These are phyloP conservation scores for Atta texana DNA, from an alignment of 1,140 invertebrate genomes.

Conservation along the genomic window DNA sequence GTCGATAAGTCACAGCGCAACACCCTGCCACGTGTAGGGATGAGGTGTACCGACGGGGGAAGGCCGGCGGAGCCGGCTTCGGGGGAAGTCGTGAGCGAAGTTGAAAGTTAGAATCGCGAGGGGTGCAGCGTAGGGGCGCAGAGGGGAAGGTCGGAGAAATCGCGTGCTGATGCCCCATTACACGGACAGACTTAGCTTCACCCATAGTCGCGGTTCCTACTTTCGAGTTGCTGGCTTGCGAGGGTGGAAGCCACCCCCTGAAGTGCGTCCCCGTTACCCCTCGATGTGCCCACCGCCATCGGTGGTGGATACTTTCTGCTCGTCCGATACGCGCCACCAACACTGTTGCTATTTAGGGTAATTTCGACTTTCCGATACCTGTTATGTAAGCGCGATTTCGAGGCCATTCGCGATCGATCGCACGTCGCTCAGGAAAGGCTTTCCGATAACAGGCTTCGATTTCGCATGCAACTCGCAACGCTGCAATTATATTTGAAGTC, in stretches of 20 bases:
- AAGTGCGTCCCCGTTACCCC: conserved; percentile 11
- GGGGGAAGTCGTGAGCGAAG: conserved; percentile 65
- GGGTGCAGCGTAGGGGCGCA: conserved; percentile 38
- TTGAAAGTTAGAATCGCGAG: conserved; percentile 79
- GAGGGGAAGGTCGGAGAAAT: conserved; percentile 75
- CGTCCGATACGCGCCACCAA: conserved; percentile 69
- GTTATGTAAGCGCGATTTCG: conserved; percentile 68
- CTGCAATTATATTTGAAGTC: conserved; percentile 47
- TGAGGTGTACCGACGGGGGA: conserved; percentile 66
- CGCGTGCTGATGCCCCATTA: conserved; percentile 84
- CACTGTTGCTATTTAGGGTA: conserved; percentile 82
- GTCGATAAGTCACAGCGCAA: conserved; percentile 85
- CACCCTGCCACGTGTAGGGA: conserved; percentile 75
- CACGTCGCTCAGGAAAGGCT: conserved; percentile 48
- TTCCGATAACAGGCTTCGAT: conserved; percentile 49
- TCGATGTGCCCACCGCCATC: conserved; percentile 28
- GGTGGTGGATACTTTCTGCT: conserved; percentile 57
- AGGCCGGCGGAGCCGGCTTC: conserved; percentile 46
- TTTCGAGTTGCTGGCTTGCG: conserved; percentile 80
- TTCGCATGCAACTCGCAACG: conserved; percentile 37
- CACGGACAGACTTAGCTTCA: conserved; percentile 83
- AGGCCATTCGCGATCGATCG: conserved; percentile 61
- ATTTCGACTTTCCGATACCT: conserved; percentile 80
- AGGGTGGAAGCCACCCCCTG: conserved; percentile 71
- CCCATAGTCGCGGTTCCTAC: conserved; percentile 83